Base-by-base conservation (phyloP, 2,797 vertebrate genomes). In the Lagorchestes hirsutus region DNA sequence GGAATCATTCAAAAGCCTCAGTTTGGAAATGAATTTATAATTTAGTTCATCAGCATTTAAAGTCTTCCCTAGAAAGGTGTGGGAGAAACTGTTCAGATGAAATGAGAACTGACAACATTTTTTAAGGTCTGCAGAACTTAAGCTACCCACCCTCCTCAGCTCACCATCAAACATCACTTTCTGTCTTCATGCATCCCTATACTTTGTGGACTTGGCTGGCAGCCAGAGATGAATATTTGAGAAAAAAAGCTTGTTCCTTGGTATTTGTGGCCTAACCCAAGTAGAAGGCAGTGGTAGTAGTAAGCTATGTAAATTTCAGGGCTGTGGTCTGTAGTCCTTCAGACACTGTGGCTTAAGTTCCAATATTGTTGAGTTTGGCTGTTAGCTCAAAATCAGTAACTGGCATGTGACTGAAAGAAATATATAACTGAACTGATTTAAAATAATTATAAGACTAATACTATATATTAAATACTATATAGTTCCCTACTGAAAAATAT, bases 51-150 rank as follows among this genome's bases (percentile, higher is more conserved):
- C 92, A 52, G 74, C n/a, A 18, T 57, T 93, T 92, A 90, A n/a
- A 94, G 29, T 87, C 54, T 28, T 92, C 90, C 92, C 94, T 87
- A 57, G 97, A 91, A 90, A 92, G 34, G 2, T 92, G 1, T 95
- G 0, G 94, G 12, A 90, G 46, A 97, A 95, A 92, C 0, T 94
- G 95, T 90, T 94, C 31, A 67, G 90, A 52, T 95, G 52, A 96
- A 95, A 96, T 57, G n/a, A 95, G 12, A 95, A 91, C 93, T 87
- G 90, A 96, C 82, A 74, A 90, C 92, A 90, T 93, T 91, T 87
- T 95, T 90, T 90, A 95, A 93, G 27, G 0, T 24, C 54, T 91
- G 12, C 94, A 94, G 18, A 87, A 82, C 5, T 50, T 22, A 34
- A 50, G 74, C 93, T 93, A 54, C 56, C 2, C 74, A 90, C 31